phyloP scores from a whole-genome alignment of 2,113 vertebrate genomes.

The Oxygymnocypris stewartii region DNA sequence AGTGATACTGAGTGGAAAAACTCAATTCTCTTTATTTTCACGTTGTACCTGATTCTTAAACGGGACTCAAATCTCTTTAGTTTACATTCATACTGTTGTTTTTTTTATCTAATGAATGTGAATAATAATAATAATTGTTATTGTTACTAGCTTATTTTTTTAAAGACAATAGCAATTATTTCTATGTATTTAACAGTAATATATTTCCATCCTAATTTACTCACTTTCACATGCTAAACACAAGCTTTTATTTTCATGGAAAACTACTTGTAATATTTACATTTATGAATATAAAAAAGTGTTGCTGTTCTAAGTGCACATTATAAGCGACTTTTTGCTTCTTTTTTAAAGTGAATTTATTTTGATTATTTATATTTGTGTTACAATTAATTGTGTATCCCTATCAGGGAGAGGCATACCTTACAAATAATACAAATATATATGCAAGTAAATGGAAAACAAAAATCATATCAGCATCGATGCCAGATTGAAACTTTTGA shows the following conservation, averaged over 20 bases:
- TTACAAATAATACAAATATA: background rate
- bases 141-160: background rate
- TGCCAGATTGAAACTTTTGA: background rate
- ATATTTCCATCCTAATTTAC: background rate
- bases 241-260: background rate
- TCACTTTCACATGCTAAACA: background rate
- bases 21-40: background rate
- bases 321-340: background rate
- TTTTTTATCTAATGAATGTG: background rate
- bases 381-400: background rate
- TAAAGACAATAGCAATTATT: background rate
- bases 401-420: background rate
- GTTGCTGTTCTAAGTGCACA: background rate
- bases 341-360: background rate
- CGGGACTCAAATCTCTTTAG: background rate
- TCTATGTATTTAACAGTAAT: background rate
- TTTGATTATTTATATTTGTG: background rate
- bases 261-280: background rate
- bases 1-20: background rate
- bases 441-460: background rate
- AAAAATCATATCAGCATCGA: background rate
- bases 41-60: background rate
- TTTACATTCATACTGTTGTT: background rate
- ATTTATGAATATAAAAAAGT: background rate
- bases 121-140: background rate